Evolutionary conservation across 2,113 vertebrate genomes (phyloP).

Genomic region (Daboia siamensis): DNA sequence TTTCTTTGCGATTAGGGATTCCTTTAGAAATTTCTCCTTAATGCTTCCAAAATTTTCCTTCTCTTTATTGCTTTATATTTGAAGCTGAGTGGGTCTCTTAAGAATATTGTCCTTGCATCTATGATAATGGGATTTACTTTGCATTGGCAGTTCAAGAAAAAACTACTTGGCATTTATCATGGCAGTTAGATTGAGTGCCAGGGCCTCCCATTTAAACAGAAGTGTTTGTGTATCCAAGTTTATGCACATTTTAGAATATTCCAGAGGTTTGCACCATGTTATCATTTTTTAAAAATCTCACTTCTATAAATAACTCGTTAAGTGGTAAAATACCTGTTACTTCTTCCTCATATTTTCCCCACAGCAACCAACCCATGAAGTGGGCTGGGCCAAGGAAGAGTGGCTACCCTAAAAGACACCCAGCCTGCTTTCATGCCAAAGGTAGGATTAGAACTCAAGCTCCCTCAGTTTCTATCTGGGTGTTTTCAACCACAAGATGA

Average conservation of each 20-base stretch:
- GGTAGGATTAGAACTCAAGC: background rate
- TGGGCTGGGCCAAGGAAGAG: background rate
- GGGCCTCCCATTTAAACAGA: background rate
- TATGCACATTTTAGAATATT: background rate
- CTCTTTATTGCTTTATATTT: background rate
- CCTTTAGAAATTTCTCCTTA: background rate
- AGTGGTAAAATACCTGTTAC: background rate
- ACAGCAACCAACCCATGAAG: background rate
- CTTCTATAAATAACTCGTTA: background rate
- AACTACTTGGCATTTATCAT: background rate
- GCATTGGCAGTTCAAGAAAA: background rate
- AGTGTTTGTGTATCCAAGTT: background rate
- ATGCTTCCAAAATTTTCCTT: slow-evolving; percentile 10
- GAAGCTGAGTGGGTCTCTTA: background rate
- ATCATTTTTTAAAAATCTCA: background rate
- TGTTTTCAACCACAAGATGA: background rate
- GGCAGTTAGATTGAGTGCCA: background rate
- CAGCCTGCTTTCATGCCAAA: background rate
- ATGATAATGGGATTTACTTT: accelerated
- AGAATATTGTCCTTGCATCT: background rate
- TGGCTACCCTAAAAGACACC: background rate
- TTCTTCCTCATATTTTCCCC: background rate
- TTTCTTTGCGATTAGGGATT: background rate
- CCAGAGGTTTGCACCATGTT: background rate
- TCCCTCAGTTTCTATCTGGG: background rate